phyloP scores from a whole-genome alignment of 2,113 vertebrate genomes.

The Tragelaphus imberbis region DNA sequence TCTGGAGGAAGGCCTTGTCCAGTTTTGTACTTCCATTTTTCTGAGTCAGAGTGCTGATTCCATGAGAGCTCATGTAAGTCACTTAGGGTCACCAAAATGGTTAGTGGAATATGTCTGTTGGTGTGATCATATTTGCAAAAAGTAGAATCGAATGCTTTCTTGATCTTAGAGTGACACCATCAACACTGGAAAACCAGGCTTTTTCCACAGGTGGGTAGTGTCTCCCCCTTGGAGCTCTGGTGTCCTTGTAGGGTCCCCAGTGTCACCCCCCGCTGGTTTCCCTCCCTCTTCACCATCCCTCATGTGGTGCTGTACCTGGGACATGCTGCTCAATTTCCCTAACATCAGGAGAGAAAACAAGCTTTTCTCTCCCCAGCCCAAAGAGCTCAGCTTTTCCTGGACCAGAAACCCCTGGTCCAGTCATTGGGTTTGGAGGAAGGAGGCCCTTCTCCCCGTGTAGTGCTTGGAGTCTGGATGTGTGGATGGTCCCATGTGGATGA shows the following conservation, averaged over 20 bases:
- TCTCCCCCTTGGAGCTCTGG: background rate
- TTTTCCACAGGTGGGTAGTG: fast-evolving
- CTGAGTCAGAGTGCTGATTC: background rate
- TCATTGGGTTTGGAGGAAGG: background rate
- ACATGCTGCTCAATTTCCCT: background rate
- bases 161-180: background rate
- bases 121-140: background rate
- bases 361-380: background rate
- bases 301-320: background rate
- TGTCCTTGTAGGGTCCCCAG: background rate
- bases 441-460: background rate
- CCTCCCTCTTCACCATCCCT: background rate
- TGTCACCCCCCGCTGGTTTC: fast-evolving
- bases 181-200: background rate
- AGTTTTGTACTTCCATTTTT: background rate
- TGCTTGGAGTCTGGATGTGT: background rate
- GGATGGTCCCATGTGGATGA: background rate
- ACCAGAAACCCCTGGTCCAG: background rate
- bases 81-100: background rate
- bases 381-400: background rate
- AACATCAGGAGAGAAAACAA: background rate
- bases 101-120: background rate
- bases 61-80: background rate
- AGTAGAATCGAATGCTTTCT: background rate
- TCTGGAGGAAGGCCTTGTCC: background rate